These are phyloP conservation scores for Mycetomoellerius zeteki DNA, from an alignment of 1,140 invertebrate species.

Conservation along the genomic window DNA sequence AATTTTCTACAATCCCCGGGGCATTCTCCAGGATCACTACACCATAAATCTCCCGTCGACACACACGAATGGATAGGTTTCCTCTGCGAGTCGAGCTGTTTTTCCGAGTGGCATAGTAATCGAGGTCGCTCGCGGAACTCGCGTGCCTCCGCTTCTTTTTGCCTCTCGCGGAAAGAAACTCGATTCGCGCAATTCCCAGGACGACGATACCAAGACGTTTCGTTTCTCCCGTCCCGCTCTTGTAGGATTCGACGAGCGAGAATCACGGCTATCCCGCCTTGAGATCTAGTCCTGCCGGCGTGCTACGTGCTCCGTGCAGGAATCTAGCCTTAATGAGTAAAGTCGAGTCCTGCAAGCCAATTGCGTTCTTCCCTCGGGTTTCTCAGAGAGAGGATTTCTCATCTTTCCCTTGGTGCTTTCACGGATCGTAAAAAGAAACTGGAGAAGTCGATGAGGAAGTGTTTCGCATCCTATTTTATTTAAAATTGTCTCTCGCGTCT, in stretches of 20 bases:
- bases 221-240: slow-evolving; percentile 36
- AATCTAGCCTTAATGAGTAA: slow-evolving; percentile 87
- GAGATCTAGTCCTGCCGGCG: slow-evolving; percentile 80
- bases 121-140: slow-evolving; percentile 54
- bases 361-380: slow-evolving; percentile 59
- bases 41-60: slow-evolving; percentile 47
- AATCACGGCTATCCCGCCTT: slow-evolving; percentile 79
- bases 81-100: slow-evolving; percentile 45
- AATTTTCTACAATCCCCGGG: slow-evolving; percentile 16
- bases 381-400: no score
- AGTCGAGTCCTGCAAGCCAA: slow-evolving; percentile 78
- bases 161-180: slow-evolving; percentile 51
- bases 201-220: slow-evolving; percentile 38
- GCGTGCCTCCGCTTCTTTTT: slow-evolving; percentile 44
- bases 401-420: slow-evolving; percentile 19
- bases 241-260: slow-evolving; percentile 6
- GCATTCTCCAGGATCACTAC: slow-evolving; percentile 28
- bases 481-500: neutral
- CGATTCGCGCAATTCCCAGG: slow-evolving; percentile 50
- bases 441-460: slow-evolving; percentile 17
- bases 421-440: slow-evolving; percentile 62
- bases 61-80: slow-evolving; percentile 60
- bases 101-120: slow-evolving; percentile 52
- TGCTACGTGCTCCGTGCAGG: slow-evolving; percentile 81
- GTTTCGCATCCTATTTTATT: neutral